These are phyloP conservation scores for Lepidochrysops patricia DNA, from an alignment of 2,888 invertebrate species.

Conservation along the genomic window DNA sequence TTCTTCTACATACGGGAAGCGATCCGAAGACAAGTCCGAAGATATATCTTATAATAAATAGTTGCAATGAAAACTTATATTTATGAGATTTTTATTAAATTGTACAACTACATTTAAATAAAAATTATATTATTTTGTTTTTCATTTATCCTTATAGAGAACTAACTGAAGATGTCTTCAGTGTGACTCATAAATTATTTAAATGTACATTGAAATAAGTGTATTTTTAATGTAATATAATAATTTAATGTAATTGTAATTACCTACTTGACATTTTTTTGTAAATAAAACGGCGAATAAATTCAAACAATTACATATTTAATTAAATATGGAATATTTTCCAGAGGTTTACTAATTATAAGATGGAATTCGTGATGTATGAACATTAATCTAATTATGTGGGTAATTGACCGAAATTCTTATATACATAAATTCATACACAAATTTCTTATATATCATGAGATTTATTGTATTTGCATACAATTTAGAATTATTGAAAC, in stretches of 20 bases:
- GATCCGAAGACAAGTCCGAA: conserved; percentile 33
- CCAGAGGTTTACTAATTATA: background rate
- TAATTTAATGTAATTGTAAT: no score
- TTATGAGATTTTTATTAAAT: background rate
- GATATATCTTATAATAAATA: conserved; percentile 28
- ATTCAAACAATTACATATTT: background rate
- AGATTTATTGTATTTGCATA: background rate
- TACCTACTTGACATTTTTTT: background rate
- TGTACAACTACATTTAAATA: background rate
- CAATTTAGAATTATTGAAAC: background rate
- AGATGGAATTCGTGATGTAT: background rate
- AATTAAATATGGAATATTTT: background rate
- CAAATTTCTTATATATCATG: no score
- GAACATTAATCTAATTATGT: background rate
- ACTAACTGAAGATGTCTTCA: background rate
- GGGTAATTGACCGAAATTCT: background rate
- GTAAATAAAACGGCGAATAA: background rate
- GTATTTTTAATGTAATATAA: background rate
- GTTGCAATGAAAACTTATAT: background rate
- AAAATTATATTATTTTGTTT: background rate
- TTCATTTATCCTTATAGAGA: background rate
- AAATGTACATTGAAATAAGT: background rate
- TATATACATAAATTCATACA: background rate
- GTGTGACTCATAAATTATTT: background rate
- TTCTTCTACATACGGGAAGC: conserved; percentile 27